Base-by-base conservation (phyloP, 2,888 invertebrate genomes). In the Serripes groenlandicus region DNA sequence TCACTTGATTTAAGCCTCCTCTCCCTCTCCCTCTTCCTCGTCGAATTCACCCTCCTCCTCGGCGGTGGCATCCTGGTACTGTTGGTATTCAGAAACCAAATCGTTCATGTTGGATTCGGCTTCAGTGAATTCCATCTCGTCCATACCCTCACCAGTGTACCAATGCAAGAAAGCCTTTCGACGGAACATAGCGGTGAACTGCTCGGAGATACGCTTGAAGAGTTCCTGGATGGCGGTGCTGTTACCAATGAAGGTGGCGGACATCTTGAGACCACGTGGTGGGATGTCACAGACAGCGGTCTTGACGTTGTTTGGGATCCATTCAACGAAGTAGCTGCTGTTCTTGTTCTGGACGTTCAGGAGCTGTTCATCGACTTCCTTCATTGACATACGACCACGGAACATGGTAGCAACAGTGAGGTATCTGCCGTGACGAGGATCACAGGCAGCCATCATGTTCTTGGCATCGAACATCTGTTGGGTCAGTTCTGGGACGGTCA, bases 131-230 rank as follows among this genome's bases (percentile, higher is more conserved):
- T 88, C 98, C 97, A 98, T 97, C 95, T 98, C 98, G 95, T 98
- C 98, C 98, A 98, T 98, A 82, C 98, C 98, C 95, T 98, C 98
- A 76, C 98, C 98, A 23, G 98, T 98, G 96, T 98, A 99, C 98
- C 98, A 98, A 96, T 98, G 98, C 95, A 98, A 96, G 97, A 98
- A 98, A 94, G 98, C 98, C 95, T 98, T 98, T 91, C 98, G 97
- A n/a, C 98, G 96, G 96, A 98, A 98, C 98, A 98, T 98, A 79
- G 98, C 98, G 11, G 98, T 98, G 90, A 94, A 94, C 90, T 94
- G 94, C 87, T 94, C 94, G 0, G 93, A 92, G 78, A 94, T 88
- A 34, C 85, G 91, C 89, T 91, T 91, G 88, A 92, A 93, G 56
- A 93, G 87, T 82, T 92, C 93, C 84, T 94, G 93, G 82, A 94